A percentile compares a stretch with the other conserved stretches of the same genome.
These are phyloP conservation scores for Anguilla rostrata DNA, from an alignment of 2,113 vertebrate species.

Conservation along the genomic window DNA sequence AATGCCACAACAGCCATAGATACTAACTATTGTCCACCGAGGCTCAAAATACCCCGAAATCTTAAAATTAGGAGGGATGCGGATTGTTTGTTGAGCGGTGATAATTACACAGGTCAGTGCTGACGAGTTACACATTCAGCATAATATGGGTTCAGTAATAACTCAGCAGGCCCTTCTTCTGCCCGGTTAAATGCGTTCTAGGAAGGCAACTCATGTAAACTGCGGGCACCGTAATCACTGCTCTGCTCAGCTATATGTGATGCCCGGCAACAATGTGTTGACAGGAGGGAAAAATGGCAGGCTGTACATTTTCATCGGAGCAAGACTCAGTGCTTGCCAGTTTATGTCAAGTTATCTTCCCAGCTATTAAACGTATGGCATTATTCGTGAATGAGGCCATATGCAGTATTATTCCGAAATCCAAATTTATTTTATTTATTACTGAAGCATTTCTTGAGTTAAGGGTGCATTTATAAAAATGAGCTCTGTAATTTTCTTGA, in stretches of 20 bases:
- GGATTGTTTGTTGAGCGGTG: conserved; percentile 5
- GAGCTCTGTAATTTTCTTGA: background rate
- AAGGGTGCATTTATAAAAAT: background rate
- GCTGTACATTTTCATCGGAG: background rate
- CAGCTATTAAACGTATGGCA: background rate
- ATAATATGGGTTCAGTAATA: background rate
- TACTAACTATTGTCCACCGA: background rate
- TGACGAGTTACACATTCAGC: conserved; percentile 3
- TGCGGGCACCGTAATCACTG: background rate
- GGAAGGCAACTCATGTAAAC: background rate
- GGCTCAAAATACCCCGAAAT: background rate
- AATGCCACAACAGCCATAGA: background rate
- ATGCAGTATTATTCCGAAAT: background rate
- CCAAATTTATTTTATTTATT: background rate
- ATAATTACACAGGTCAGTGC: background rate
- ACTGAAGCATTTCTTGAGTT: background rate
- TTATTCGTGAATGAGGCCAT: background rate
- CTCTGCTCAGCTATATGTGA: background rate
- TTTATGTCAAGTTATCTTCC: background rate
- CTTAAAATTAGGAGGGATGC: conserved; percentile 2
- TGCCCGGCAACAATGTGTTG: conserved; percentile 3
- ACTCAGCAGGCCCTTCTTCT: background rate
- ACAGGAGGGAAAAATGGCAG: background rate
- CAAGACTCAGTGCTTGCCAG: background rate
- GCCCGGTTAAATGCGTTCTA: background rate